These are phyloP conservation scores for Syngnathus floridae DNA, from an alignment of 2,113 vertebrate genomes.

Conservation along the genomic window DNA sequence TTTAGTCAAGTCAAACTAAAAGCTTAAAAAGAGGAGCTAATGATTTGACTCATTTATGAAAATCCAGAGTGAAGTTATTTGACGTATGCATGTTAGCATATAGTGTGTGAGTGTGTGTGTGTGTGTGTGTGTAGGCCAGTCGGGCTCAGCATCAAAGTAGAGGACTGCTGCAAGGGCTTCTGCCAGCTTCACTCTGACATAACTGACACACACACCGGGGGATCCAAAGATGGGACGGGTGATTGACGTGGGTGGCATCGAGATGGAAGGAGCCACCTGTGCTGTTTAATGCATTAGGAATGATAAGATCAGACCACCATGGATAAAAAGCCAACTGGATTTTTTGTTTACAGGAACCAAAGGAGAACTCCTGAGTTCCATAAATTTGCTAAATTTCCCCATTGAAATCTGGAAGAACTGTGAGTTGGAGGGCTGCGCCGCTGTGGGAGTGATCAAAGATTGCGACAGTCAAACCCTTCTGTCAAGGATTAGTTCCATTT, in stretches of 20 bases:
- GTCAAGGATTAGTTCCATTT: no score
- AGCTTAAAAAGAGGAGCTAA: neutral
- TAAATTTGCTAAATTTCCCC: neutral
- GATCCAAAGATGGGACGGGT: constrained; percentile 12
- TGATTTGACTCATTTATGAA: neutral
- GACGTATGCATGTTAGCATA: neutral
- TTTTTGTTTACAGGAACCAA: neutral
- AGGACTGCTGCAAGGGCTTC: constrained; percentile 60
- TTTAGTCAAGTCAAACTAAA: neutral
- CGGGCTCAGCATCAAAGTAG: constrained; percentile 66
- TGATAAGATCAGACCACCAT: constrained; percentile 6
- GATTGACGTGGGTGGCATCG: constrained; percentile 3
- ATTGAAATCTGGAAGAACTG: neutral
- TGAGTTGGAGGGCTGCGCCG: no score
- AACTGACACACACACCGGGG: constrained; percentile 46
- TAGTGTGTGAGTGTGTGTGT: constrained; percentile 23
- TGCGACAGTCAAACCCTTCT: no score
- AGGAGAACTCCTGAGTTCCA: neutral
- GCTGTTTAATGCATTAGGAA: constrained; percentile 25
- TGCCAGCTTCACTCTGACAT: constrained; percentile 50
- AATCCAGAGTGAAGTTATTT: neutral
- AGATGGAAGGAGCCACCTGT: constrained; percentile 8
- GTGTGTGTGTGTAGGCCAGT: constrained; percentile 39
- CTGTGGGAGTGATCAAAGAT: no score
- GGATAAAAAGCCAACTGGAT: constrained; percentile 17